Conservation (phyloP, 2,888 invertebrate genomes). For the Melanchra persicariae region DNA sequence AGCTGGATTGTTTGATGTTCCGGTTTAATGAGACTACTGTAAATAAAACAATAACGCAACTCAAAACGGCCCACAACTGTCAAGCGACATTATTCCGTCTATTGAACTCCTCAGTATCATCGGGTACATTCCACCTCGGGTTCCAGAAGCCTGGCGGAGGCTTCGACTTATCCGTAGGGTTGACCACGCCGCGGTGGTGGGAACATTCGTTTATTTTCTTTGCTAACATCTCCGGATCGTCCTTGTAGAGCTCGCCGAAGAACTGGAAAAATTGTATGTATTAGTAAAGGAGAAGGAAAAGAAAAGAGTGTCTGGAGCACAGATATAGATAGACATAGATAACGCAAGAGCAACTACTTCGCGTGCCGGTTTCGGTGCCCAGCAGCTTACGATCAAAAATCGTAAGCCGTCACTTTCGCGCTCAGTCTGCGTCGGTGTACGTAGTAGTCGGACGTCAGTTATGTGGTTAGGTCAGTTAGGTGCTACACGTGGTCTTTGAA, state of each 20-base stretch:
- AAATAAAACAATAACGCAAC: not conserved
- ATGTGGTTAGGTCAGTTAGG: no score
- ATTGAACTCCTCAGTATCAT: conserved; percentile 86
- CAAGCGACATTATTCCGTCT: conserved; percentile 78
- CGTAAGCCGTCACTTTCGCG: no score
- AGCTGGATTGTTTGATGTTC: no score
- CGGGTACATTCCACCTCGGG: conserved; percentile 85
- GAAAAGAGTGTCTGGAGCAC: not conserved
- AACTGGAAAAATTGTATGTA: conserved; percentile 74
- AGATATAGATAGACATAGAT: no score
- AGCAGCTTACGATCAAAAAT: no score
- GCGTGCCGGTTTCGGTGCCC: no score
- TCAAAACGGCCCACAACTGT: conserved; percentile 18
- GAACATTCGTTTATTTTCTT: conserved; percentile 85
- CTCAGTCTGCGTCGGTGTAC: no score
- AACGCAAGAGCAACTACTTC: no score
- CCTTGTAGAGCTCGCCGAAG: conserved; percentile 82
- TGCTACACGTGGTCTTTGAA: no score
- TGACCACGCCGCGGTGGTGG: conserved; percentile 81
- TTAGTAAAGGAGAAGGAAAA: not conserved
- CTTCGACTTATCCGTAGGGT: conserved; percentile 79
- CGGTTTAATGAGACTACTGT: no score
- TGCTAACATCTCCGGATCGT: conserved; percentile 81
- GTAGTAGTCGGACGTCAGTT: no score
- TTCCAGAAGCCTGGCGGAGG: conserved; percentile 87